phyloP scores from a whole-genome alignment of 2,797 vertebrate species.

The Staurois parvus region DNA sequence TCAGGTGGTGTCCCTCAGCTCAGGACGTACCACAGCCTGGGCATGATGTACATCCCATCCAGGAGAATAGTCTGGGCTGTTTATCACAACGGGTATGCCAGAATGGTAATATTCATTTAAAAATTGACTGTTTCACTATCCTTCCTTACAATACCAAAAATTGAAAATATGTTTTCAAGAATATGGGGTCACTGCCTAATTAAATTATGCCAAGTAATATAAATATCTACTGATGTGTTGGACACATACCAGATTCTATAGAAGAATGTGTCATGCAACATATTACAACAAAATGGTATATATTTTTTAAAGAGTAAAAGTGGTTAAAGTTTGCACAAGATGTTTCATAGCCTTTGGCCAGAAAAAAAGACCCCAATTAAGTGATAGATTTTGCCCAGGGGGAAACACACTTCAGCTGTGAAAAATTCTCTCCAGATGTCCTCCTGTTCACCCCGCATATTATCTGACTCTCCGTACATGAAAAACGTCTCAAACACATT shows the following conservation, averaged over 20 bases:
- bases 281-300: not conserved
- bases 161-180: too few relatives aligned
- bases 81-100: too few relatives aligned
- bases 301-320: slow-evolving; percentile 36
- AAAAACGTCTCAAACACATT: not conserved
- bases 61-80: too few relatives aligned
- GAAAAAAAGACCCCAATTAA: slow-evolving; percentile 66
- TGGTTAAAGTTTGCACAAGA: slow-evolving; percentile 65
- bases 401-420: slow-evolving; percentile 74
- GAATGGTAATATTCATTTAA: too few relatives aligned
- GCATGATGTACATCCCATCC: too few relatives aligned
- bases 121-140: too few relatives aligned
- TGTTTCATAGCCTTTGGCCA: slow-evolving; percentile 63
- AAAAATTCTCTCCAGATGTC: slow-evolving; percentile 76
- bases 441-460: slow-evolving; percentile 66
- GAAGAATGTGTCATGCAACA: not conserved
- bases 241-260: not conserved
- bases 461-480: slow-evolving; percentile 56
- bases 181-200: too few relatives aligned
- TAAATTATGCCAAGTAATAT: too few relatives aligned
- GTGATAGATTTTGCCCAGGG: slow-evolving; percentile 71
- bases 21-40: too few relatives aligned
- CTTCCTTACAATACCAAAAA: too few relatives aligned
- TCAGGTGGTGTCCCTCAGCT: too few relatives aligned
- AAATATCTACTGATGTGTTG: slow-evolving; percentile 5